Evolutionary conservation across 2,797 vertebrate genomes (phyloP).

Genomic region (Lycodopsis pacificus): DNA sequence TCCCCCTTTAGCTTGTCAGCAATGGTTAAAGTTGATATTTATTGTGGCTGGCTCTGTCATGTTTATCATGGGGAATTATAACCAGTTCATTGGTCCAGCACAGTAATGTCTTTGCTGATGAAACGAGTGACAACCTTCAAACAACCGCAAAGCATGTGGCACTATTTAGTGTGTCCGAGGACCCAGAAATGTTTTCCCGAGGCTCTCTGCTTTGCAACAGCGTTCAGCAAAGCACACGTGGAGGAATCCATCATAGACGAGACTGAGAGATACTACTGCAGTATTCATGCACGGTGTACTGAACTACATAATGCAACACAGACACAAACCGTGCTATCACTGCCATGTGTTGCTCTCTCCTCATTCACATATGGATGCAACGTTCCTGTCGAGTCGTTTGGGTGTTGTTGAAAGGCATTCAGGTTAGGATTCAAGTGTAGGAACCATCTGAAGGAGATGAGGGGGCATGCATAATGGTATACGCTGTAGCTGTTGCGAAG

Average conservation of each 20-base stretch:
- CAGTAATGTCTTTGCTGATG: conserved; percentile 5
- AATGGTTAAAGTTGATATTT: conserved; percentile 34
- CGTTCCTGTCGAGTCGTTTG: background rate
- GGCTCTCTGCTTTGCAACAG: background rate
- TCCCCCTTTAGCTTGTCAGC: conserved; percentile 14
- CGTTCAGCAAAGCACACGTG: background rate
- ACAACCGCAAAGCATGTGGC: background rate
- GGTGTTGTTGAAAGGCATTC: conserved; percentile 12
- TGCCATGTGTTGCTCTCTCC: background rate
- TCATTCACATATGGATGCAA: background rate
- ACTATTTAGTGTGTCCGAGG: conserved; percentile 10
- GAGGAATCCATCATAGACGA: background rate
- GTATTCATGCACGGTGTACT: conserved; percentile 6
- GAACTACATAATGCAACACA: conserved; percentile 2
- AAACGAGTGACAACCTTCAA: background rate
- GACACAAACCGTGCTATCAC: background rate
- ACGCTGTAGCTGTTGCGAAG: background rate
- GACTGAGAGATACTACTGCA: background rate
- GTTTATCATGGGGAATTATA: conserved; percentile 26
- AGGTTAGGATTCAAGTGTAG: conserved; percentile 2
- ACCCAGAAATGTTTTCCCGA: conserved; percentile 2
- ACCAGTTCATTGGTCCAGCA: background rate
- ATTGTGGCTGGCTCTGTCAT: conserved; percentile 14
- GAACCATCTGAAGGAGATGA: conserved; percentile 4
- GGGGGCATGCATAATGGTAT: background rate